phyloP scores from a whole-genome alignment of 2,888 invertebrate genomes.

The Xestia ashworthii region DNA sequence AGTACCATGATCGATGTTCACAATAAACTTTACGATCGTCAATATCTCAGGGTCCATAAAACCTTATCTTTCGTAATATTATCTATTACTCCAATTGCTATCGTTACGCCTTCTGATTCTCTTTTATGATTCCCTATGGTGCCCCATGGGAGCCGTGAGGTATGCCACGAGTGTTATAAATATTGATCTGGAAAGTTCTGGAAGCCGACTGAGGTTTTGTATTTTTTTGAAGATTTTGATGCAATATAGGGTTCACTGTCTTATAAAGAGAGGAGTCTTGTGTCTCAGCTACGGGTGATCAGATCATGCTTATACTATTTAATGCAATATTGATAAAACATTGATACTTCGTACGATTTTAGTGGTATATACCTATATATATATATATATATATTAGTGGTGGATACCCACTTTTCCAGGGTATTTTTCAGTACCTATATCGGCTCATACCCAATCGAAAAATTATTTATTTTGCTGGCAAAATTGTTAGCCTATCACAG shows the following conservation, averaged over 20 bases:
- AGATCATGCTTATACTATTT: neutral
- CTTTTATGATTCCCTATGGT: conserved; percentile 20
- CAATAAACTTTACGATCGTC: conserved; percentile 40
- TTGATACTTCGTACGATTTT: neutral
- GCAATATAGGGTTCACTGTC: neutral
- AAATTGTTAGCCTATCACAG: too few species aligned
- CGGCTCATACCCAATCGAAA: neutral
- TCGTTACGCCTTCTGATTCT: conserved; percentile 39
- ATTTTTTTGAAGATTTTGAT: neutral
- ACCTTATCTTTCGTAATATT: conserved; percentile 32
- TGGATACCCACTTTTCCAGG: neutral
- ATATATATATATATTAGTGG: too few species aligned
- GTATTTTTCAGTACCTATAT: neutral
- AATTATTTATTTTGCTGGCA: neutral
- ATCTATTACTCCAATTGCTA: conserved; percentile 55
- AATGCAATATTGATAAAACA: neutral
- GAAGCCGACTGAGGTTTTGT: too few species aligned
- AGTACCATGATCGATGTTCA: conserved; percentile 15
- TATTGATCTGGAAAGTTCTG: conserved; percentile 22
- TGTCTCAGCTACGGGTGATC: neutral
- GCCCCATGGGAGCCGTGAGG: conserved; percentile 30
- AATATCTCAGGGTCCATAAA: conserved; percentile 35
- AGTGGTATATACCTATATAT: too few species aligned
- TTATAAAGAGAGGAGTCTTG: neutral
- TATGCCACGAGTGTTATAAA: neutral